Evolutionary conservation across 1,140 invertebrate genomes (phyloP).

Genomic region (Drosophila saltans): DNA sequence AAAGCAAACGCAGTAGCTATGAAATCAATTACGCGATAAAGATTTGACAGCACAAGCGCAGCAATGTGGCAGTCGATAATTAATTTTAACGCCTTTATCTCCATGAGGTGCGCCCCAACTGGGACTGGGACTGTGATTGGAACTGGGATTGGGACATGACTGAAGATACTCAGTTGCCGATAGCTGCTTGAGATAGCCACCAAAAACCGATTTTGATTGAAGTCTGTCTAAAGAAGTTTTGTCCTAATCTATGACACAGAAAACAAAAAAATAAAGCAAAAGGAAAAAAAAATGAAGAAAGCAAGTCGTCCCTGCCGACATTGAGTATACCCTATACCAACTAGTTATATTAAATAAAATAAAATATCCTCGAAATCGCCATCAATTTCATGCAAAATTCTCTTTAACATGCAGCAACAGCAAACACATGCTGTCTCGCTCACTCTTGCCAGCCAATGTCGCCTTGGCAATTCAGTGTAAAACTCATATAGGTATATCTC

Average conservation of each 20-base stretch:
- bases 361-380: no score
- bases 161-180: constrained; percentile 58
- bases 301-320: no score
- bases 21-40: constrained; percentile 82
- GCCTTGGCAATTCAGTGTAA: no score
- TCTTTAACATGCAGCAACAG: no score
- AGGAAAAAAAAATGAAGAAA: constrained; percentile 20
- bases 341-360: no score
- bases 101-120: constrained; percentile 67
- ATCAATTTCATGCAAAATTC: no score
- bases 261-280: not conserved
- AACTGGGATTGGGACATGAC: not conserved
- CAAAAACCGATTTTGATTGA: constrained; percentile 70
- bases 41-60: constrained; percentile 80
- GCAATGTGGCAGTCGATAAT: constrained; percentile 75
- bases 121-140: constrained; percentile 15
- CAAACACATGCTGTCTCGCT: no score
- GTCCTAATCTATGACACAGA: constrained; percentile 69
- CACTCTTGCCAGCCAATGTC: no score
- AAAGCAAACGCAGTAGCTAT: constrained; percentile 81
- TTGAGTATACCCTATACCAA: no score
- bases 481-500: no score
- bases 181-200: constrained; percentile 36
- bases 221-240: constrained; percentile 70
- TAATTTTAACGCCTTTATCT: constrained; percentile 81